Base-by-base conservation (phyloP, 2,797 vertebrate genomes). In the Anomalospiza imberbis region DNA sequence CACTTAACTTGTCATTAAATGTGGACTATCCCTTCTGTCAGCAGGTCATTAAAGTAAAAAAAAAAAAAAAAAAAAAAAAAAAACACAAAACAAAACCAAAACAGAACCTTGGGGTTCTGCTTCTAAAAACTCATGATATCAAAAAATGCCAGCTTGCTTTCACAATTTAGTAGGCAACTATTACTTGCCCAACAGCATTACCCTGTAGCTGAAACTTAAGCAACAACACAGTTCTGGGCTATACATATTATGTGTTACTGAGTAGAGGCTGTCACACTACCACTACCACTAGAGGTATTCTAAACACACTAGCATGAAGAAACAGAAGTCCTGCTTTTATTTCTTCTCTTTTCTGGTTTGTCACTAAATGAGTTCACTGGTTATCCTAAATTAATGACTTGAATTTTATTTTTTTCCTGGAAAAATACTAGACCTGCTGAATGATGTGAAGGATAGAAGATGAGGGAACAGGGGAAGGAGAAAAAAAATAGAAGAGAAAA, bases 21-120 rank as follows among this genome's bases (percentile, higher is more conserved):
- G 42, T 9, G 12, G 26, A 50, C 45, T 60, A 80, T 13, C 14
- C 17, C 20, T 34, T 80, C 29, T 54, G 55, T 12, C 42, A 74
- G 17, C 11, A 74, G 44, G 4, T 24, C 25, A 80, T 14, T 34
- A 63, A 18, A 70, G 13, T 9, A 58, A 3, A 17, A 42, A 45
- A 17, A 26, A 34, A 9, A 17, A 53, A 42, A 53, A 26, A 8
- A 40, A 19, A 13, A 45, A 15, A 26, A 48, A 36, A 17, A 13
- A 28, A 60, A 38, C n/a, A n/a, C n/a, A n/a, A n/a, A n/a, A n/a
- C n/a, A 13, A 15, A 8, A 3, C 13, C 4, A 51, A 5, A 58
- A 62, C 20, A 51, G 5, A 58, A 62, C 22, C 36, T 40, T 61
- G 18, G 36, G 36, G 2, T 0, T 1, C 24, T 42, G 16, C 8